Evolutionary conservation across 2,113 vertebrate species (phyloP).

Genomic region (Diadophis punctatus): DNA sequence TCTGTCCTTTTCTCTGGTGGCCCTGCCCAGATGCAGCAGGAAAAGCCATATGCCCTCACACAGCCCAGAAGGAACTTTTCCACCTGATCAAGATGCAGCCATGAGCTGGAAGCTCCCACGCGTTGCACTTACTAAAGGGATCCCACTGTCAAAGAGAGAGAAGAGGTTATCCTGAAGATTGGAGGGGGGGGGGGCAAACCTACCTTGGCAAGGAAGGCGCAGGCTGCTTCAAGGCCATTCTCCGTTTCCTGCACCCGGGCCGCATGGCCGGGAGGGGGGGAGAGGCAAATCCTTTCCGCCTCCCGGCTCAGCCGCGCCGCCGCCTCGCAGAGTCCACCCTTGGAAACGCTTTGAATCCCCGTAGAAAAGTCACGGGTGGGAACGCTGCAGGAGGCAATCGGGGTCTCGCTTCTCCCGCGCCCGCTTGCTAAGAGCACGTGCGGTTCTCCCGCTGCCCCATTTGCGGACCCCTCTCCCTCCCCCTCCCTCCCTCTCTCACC

Average conservation of each 20-base stretch:
- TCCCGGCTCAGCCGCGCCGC: not conserved
- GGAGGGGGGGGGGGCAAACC: not conserved
- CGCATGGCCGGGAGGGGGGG: no score
- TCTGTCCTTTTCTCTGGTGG: not conserved
- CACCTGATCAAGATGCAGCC: no score
- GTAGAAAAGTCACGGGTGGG: not conserved
- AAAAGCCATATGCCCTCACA: not conserved
- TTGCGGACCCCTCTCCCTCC: not conserved
- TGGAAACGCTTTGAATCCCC: not conserved
- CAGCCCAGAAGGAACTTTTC: not conserved
- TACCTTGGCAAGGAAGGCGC: not conserved
- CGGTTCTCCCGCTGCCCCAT: not conserved
- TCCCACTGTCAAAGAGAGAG: no score
- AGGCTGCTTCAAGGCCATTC: not conserved
- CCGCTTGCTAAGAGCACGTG: not conserved
- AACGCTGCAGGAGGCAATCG: not conserved
- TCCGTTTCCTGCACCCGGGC: not conserved
- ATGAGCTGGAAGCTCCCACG: not conserved
- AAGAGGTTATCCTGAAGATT: not conserved
- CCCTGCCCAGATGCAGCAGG: not conserved
- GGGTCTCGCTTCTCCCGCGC: not conserved
- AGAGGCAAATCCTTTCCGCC: not conserved
- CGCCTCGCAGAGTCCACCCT: no score
- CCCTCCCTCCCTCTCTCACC: not conserved
- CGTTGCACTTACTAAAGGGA: not conserved